Evolutionary conservation across 1,140 invertebrate species (phyloP).

Genomic region (Drosophila rhopaloa): DNA sequence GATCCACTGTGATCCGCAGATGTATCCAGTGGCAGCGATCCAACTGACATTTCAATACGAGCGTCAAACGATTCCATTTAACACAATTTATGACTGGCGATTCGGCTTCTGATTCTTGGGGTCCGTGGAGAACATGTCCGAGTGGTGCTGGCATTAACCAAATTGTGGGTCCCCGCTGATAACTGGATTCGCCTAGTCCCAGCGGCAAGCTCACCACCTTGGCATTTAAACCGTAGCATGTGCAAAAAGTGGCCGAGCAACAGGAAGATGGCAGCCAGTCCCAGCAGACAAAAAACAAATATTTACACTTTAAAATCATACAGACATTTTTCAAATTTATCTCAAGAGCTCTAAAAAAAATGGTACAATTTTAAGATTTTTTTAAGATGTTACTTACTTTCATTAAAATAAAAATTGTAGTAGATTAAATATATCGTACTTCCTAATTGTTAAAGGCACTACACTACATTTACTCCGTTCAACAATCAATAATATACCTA

Average conservation of each 20-base stretch:
- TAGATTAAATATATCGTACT: too few species aligned
- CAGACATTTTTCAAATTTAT: neutral
- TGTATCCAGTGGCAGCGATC: conserved; percentile 18
- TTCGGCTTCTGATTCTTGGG: conserved; percentile 52
- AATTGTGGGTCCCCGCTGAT: conserved; percentile 35
- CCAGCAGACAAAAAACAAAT: conserved; percentile 19
- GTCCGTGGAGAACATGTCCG: conserved; percentile 20
- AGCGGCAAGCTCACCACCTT: conserved; percentile 58
- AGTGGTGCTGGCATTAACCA: conserved; percentile 58
- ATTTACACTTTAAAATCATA: neutral
- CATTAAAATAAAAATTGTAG: too few species aligned
- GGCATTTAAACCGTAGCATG: conserved; percentile 74
- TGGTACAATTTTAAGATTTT: too few species aligned
- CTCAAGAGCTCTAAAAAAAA: too few species aligned
- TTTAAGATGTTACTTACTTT: too few species aligned
- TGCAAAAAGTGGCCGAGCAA: conserved; percentile 58
- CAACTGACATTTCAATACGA: conserved; percentile 72
- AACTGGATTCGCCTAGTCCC: conserved; percentile 55
- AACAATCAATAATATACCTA: too few species aligned
- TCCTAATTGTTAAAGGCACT: too few species aligned
- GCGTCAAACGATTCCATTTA: conserved; percentile 68
- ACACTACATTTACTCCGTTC: too few species aligned
- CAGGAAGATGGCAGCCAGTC: conserved; percentile 63
- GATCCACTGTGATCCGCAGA: conserved; percentile 1
- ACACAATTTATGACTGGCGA: conserved; percentile 53